These are phyloP conservation scores for Sylvia borin DNA, from an alignment of 2,797 vertebrate genomes.

Conservation along the genomic window DNA sequence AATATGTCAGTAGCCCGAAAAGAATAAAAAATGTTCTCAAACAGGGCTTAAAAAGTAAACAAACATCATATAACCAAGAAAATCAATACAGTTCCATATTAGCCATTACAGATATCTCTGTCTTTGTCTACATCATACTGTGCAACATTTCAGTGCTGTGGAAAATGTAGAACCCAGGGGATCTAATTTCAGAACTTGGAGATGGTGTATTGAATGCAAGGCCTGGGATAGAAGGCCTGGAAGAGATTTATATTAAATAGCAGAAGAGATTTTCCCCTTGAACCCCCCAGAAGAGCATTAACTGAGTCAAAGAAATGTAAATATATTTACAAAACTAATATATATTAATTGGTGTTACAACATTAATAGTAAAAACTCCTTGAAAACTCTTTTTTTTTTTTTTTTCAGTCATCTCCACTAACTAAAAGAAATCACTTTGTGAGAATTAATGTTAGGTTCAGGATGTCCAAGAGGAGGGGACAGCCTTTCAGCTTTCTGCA, in stretches of 20 bases:
- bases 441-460: background rate
- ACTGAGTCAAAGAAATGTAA: background rate
- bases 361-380: background rate
- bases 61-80: slow-evolving; percentile 28
- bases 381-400: background rate
- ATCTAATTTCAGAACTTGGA: background rate
- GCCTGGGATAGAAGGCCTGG: background rate
- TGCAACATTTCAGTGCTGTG: background rate
- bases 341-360: background rate
- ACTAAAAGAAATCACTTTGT: background rate
- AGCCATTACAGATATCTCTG: slow-evolving; percentile 8
- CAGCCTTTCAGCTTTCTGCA: background rate
- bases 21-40: slow-evolving; percentile 48
- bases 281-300: background rate
- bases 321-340: background rate
- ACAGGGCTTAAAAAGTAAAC: slow-evolving; percentile 41
- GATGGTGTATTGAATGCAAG: background rate
- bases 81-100: slow-evolving; percentile 49
- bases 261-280: background rate
- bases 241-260: background rate
- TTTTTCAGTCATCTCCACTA: background rate
- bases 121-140: background rate
- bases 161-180: background rate
- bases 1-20: background rate
- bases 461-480: background rate